Evolutionary conservation across 2,888 invertebrate genomes (phyloP).

Genomic region (Drosophila paracracens): DNA sequence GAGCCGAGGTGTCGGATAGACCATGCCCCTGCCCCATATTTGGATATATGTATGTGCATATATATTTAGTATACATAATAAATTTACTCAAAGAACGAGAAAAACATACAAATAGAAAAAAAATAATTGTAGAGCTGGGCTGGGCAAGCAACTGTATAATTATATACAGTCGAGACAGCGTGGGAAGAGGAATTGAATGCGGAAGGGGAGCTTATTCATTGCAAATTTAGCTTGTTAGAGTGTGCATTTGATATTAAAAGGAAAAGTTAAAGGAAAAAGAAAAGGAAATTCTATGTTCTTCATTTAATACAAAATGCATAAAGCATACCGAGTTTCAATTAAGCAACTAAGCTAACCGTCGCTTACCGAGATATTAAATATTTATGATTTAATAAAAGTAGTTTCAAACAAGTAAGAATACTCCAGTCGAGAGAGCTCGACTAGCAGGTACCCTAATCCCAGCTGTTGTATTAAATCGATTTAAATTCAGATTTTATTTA

Average conservation of each 20-base stretch:
- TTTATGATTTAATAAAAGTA: conserved; percentile 5
- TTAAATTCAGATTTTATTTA: background rate
- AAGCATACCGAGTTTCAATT: background rate
- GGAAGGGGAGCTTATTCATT: background rate
- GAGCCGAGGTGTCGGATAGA: conserved; percentile 43
- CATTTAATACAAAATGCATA: background rate
- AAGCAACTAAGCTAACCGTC: background rate
- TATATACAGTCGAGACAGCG: conserved; percentile 27
- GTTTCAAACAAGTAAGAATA: background rate
- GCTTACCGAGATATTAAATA: conserved; percentile 4
- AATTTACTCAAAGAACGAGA: conserved; percentile 11
- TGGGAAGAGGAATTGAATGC: background rate
- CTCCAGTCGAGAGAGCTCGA: background rate
- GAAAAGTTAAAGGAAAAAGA: background rate
- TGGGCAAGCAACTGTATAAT: conserved; percentile 29
- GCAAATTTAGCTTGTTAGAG: conserved; percentile 15
- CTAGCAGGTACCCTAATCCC: background rate
- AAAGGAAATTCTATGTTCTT: background rate
- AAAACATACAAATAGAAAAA: conserved; percentile 6
- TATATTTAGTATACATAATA: conserved; percentile 11
- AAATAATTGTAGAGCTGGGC: conserved; percentile 13
- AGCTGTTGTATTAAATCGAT: background rate
- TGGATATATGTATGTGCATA: background rate
- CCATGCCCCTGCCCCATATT: conserved; percentile 14
- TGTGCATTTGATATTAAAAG: conserved; percentile 2